phyloP scores from a whole-genome alignment of 1,140 invertebrate genomes.

The Drosophila fuyamai region DNA sequence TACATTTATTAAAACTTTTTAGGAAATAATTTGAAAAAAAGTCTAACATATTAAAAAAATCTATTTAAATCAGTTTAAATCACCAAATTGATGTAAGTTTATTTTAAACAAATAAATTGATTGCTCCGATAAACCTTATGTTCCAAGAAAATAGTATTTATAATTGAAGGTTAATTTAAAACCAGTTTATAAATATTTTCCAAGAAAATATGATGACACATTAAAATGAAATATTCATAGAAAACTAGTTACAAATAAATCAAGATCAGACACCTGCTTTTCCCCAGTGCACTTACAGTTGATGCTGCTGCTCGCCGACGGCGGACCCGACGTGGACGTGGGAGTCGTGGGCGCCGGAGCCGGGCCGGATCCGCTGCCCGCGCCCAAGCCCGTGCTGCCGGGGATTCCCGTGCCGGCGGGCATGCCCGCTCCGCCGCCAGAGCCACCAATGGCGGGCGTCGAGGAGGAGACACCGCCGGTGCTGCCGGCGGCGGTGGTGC shows the following conservation, averaged over 20 bases:
- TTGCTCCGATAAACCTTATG: too few species aligned
- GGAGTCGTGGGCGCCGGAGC: slow-evolving; percentile 87
- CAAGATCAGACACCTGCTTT: neutral
- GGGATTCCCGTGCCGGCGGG: slow-evolving; percentile 39
- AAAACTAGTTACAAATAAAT: neutral
- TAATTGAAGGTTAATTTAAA: too few species aligned
- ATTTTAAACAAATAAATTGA: too few species aligned
- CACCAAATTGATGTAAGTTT: too few species aligned
- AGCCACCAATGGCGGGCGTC: slow-evolving; percentile 5
- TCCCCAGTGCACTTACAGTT: slow-evolving; percentile 86
- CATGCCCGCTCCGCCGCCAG: neutral
- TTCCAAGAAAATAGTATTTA: too few species aligned
- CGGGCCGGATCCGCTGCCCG: slow-evolving; percentile 81
- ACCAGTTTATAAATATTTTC: too few species aligned
- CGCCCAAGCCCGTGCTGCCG: slow-evolving; percentile 60
- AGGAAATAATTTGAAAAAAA: too few species aligned
- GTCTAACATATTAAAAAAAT: too few species aligned
- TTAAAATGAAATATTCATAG: neutral
- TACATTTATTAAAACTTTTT: too few species aligned
- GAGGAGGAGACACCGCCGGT: neutral
- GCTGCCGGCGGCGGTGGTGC: neutral
- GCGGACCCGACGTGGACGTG: slow-evolving; percentile 87
- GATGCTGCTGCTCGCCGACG: slow-evolving; percentile 88
- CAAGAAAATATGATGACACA: too few species aligned
- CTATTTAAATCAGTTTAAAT: too few species aligned